Percentiles rank a stretch among this genome's conserved stretches.
These are phyloP conservation scores for Rotaria socialis DNA, from an alignment of 2,888 invertebrate genomes.

Conservation along the genomic window DNA sequence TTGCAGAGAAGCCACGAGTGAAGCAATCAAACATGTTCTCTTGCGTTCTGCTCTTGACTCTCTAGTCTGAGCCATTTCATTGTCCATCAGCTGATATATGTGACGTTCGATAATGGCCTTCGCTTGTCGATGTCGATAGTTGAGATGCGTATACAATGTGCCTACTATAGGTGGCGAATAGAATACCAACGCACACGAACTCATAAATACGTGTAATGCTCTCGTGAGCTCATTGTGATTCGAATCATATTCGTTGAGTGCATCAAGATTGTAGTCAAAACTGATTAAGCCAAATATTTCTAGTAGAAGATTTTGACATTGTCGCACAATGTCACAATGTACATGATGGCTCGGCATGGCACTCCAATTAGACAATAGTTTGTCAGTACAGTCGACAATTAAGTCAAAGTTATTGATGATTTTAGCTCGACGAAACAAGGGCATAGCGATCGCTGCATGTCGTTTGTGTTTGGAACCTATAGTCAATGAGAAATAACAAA, in stretches of 20 bases:
- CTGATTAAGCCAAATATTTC: neutral
- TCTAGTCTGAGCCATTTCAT: neutral
- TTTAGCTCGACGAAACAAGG: neutral
- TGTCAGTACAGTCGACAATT: conserved; percentile 17
- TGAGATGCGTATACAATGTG: neutral
- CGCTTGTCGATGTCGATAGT: neutral
- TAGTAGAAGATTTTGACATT: neutral
- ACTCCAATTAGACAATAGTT: neutral
- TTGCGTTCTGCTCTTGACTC: neutral
- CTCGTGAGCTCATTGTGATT: neutral
- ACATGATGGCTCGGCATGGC: neutral
- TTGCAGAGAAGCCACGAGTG: neutral
- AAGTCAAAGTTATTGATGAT: neutral
- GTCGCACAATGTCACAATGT: neutral
- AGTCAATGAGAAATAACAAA: neutral
- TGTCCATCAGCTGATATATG: neutral
- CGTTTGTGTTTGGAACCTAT: neutral
- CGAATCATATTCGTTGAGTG: neutral
- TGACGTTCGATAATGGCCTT: neutral
- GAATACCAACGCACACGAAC: neutral
- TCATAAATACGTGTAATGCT: neutral
- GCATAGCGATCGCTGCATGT: neutral
- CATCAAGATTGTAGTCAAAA: neutral
- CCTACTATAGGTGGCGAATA: neutral
- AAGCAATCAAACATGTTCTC: neutral